Conservation (phyloP, 2,888 invertebrate genomes). For the Athripsodes cinereus region DNA sequence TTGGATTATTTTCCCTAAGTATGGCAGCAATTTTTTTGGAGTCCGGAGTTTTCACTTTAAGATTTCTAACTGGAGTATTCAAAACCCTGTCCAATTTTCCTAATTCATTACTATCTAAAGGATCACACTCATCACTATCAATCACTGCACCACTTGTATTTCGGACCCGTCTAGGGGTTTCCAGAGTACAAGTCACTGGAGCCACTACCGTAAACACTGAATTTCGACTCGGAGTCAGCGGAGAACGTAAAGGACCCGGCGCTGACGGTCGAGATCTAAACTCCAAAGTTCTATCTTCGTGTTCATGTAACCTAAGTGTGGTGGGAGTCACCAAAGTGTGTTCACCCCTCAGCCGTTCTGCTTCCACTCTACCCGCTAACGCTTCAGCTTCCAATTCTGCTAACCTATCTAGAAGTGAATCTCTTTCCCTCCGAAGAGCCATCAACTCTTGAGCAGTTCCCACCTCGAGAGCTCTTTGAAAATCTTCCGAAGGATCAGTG, state of each 20-base stretch:
- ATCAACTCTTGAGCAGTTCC: conserved; percentile 55
- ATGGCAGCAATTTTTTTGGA: conserved; percentile 76
- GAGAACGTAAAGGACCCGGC: conserved; percentile 34
- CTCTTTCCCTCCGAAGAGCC: conserved; percentile 64
- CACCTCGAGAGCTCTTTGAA: conserved; percentile 55
- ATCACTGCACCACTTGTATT: conserved; percentile 30
- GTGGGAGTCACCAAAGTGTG: conserved; percentile 50
- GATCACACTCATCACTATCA: conserved; percentile 10
- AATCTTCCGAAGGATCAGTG: conserved; percentile 30
- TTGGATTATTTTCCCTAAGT: conserved; percentile 71
- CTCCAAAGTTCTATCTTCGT: conserved; percentile 28
- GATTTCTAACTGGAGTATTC: conserved; percentile 56
- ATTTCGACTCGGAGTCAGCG: conserved; percentile 20
- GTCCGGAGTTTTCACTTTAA: conserved; percentile 61
- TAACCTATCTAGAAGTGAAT: conserved; percentile 65
- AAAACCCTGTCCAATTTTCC: conserved; percentile 66
- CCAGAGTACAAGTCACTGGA: conserved; percentile 14
- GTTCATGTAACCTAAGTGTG: conserved; percentile 32
- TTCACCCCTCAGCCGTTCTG: conserved; percentile 59
- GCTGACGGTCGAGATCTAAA: conserved; percentile 28
- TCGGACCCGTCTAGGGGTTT: conserved; percentile 15
- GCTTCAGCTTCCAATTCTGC: conserved; percentile 75
- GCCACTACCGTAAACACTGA: conserved; percentile 29
- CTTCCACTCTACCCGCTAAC: conserved; percentile 58
- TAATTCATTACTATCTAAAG: conserved; percentile 33